These are phyloP conservation scores for Vimba vimba DNA, from an alignment of 2,113 vertebrate species.

Conservation along the genomic window DNA sequence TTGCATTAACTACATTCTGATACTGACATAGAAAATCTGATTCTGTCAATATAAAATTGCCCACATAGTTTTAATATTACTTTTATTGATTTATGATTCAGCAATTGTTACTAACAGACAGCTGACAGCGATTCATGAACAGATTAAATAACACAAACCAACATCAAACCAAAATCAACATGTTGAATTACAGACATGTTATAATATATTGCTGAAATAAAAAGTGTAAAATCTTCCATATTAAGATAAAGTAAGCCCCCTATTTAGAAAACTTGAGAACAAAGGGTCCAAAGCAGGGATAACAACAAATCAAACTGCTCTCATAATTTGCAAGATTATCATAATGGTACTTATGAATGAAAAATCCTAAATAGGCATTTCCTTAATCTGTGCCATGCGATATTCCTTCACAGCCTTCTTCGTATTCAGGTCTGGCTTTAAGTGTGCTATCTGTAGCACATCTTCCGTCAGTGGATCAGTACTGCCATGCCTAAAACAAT, in stretches of 20 bases:
- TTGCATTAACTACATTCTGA: too few species aligned
- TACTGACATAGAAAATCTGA: too few species aligned
- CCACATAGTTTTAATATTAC: too few species aligned
- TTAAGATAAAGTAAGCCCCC: too few species aligned
- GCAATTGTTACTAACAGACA: too few species aligned
- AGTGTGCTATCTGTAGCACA: background rate
- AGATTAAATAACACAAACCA: background rate
- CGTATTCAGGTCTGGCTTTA: slow-evolving; percentile 58
- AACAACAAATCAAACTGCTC: too few species aligned
- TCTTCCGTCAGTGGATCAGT: slow-evolving; percentile 53
- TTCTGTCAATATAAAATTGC: too few species aligned
- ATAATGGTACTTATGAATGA: background rate
- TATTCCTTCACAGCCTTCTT: slow-evolving; percentile 60
- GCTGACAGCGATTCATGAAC: too few species aligned
- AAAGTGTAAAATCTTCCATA: background rate
- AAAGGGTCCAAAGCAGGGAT: too few species aligned
- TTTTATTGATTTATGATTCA: too few species aligned
- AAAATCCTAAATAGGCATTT: background rate
- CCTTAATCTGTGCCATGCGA: slow-evolving; percentile 58
- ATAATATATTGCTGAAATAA: background rate
- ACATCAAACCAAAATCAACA: background rate
- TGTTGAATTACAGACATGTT: background rate
- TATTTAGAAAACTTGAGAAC: background rate
- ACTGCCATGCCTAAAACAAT: background rate
- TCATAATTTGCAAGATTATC: background rate